Percentiles rank a stretch among this genome's conserved stretches.
These are phyloP conservation scores for Beaufortia kweichowensis DNA, from an alignment of 2,113 vertebrate genomes.

Conservation along the genomic window DNA sequence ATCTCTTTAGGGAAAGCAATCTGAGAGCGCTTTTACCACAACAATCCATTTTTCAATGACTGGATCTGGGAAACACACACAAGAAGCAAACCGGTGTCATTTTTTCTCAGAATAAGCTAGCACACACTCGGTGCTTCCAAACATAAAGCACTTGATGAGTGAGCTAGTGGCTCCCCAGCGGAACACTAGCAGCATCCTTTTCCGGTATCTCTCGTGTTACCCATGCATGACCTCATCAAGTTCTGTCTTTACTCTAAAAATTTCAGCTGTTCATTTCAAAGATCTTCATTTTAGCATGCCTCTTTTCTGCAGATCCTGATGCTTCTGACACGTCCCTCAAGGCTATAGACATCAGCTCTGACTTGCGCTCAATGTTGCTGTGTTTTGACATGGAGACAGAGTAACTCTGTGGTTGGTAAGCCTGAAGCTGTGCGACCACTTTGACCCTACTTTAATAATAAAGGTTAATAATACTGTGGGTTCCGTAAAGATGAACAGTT, in stretches of 20 bases:
- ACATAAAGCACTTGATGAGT: background rate
- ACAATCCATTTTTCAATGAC: conserved; percentile 12
- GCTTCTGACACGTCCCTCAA: background rate
- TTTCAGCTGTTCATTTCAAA: too few species aligned
- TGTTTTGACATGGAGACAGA: conserved; percentile 43
- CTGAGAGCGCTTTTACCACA: conserved; percentile 21
- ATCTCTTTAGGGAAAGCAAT: conserved; percentile 27
- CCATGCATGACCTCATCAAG: conserved; percentile 11
- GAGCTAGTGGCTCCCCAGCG: background rate
- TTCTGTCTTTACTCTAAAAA: too few species aligned
- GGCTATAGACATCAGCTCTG: conserved; percentile 32
- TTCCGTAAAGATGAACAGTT: background rate
- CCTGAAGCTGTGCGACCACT: conserved; percentile 30
- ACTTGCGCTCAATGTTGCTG: conserved; percentile 42
- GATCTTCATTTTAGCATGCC: background rate
- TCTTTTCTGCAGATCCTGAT: background rate
- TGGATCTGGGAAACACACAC: background rate
- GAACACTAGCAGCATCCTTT: background rate
- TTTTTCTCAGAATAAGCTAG: background rate
- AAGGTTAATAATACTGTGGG: background rate
- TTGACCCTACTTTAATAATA: conserved; percentile 42
- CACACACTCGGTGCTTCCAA: background rate
- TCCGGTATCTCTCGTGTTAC: background rate
- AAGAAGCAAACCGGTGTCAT: background rate
- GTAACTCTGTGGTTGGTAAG: conserved; percentile 19